phyloP scores from a whole-genome alignment of 2,888 invertebrate genomes.

The Teleiodes luculella region DNA sequence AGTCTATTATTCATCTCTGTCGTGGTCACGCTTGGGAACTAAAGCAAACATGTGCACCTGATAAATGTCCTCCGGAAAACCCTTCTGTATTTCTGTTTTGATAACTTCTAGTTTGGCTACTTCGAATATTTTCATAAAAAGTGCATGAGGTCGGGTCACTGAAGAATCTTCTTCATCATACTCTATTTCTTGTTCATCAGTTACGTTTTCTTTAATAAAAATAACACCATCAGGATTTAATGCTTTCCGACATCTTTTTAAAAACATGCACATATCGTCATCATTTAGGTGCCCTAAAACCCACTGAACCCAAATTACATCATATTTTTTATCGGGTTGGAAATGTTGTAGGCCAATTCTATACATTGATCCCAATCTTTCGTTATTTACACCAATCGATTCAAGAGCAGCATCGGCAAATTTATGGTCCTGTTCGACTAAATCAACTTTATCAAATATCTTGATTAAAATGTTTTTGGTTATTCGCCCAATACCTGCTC shows the following conservation, averaged over 20 bases:
- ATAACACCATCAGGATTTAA: conserved; percentile 50
- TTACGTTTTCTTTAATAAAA: conserved; percentile 84
- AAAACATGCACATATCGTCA: conserved; percentile 86
- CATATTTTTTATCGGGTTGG: conserved; percentile 87
- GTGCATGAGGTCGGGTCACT: conserved; percentile 86
- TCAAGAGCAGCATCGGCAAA: conserved; percentile 87
- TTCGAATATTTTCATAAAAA: conserved; percentile 81
- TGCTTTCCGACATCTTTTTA: conserved; percentile 79
- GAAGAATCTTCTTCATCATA: conserved; percentile 93
- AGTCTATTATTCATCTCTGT: neutral
- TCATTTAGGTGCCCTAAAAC: conserved; percentile 93
- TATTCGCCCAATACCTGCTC: conserved; percentile 97
- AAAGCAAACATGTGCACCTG: conserved; percentile 93
- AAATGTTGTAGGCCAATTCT: conserved; percentile 91
- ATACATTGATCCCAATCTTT: conserved; percentile 83
- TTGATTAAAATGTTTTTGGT: conserved; percentile 89
- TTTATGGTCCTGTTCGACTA: conserved; percentile 92
- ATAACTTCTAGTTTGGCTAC: conserved; percentile 84
- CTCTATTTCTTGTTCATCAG: conserved; percentile 80
- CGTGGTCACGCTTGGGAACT: conserved; percentile 48
- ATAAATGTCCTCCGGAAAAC: conserved; percentile 93
- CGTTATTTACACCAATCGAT: conserved; percentile 52
- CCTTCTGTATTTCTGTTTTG: conserved; percentile 83
- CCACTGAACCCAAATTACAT: conserved; percentile 98
- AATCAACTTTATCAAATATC: conserved; percentile 89